A percentile compares a stretch with the other conserved stretches of the same genome.
phyloP scores from a whole-genome alignment of 2,113 vertebrate species.

The Corythoichthys intestinalis region DNA sequence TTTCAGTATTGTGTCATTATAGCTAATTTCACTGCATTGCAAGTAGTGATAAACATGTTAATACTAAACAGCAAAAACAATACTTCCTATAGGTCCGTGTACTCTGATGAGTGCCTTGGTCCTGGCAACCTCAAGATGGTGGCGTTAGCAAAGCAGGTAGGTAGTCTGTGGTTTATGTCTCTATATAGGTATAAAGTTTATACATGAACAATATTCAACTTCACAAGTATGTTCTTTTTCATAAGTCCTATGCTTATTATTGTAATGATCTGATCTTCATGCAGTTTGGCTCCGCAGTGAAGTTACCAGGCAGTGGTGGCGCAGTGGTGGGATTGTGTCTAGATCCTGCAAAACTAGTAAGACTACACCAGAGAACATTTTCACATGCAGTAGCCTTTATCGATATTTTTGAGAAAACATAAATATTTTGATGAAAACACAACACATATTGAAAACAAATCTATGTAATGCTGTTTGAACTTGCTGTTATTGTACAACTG shows the following conservation, averaged over 20 bases:
- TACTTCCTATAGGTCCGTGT: slow-evolving; percentile 63
- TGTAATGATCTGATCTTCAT: background rate
- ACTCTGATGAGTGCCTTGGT: slow-evolving; percentile 75
- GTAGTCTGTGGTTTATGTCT: background rate
- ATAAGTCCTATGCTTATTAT: background rate
- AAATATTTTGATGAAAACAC: background rate
- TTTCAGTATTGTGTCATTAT: too few relatives aligned
- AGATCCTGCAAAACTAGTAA: slow-evolving; percentile 67
- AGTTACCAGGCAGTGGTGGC: slow-evolving; percentile 79
- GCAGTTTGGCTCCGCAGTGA: slow-evolving; percentile 79
- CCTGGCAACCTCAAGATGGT: slow-evolving; percentile 78
- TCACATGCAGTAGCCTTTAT: background rate
- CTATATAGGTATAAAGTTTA: background rate
- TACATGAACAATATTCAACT: slow-evolving; percentile 1
- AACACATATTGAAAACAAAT: background rate
- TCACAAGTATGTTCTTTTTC: background rate
- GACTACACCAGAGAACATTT: slow-evolving; percentile 5
- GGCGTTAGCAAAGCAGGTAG: slow-evolving; percentile 73
- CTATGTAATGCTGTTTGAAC: background rate
- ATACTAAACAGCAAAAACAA: background rate
- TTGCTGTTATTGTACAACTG: background rate
- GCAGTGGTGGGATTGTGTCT: slow-evolving; percentile 77
- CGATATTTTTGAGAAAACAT: background rate
- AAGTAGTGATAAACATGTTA: background rate
- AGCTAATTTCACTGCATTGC: too few relatives aligned